Evolutionary conservation across 2,888 invertebrate species (phyloP).

Genomic region (Drosophila acutilabella): DNA sequence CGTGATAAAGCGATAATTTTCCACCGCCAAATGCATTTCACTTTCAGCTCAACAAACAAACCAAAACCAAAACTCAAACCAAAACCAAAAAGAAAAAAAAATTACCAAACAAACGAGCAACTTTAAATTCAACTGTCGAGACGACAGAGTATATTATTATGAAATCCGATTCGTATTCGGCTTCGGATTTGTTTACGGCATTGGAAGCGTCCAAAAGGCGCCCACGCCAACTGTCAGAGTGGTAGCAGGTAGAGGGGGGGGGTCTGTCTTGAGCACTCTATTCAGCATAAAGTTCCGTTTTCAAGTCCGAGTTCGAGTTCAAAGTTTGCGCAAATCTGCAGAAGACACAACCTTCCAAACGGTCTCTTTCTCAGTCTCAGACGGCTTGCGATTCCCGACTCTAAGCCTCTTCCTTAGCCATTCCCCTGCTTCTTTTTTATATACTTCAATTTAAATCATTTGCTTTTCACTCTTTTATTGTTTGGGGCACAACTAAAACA

Average conservation of each 20-base stretch:
- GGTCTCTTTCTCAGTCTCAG: background rate
- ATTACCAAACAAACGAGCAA: slow-evolving; percentile 30
- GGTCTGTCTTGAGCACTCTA: slow-evolving; percentile 13
- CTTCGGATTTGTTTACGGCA: slow-evolving; percentile 29
- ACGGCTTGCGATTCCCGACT: too few relatives aligned
- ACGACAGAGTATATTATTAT: slow-evolving; percentile 67
- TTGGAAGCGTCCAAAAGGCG: slow-evolving; percentile 55
- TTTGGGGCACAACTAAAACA: slow-evolving; percentile 42
- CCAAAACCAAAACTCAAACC: slow-evolving; percentile 32
- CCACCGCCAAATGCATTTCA: slow-evolving; percentile 70
- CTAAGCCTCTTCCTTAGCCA: background rate
- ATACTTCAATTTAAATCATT: slow-evolving; percentile 69
- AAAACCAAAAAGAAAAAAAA: slow-evolving; percentile 14
- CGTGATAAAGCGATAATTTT: slow-evolving; percentile 79
- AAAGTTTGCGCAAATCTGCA: slow-evolving; percentile 63
- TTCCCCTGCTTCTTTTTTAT: background rate
- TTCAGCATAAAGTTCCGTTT: slow-evolving; percentile 41
- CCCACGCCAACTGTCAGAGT: slow-evolving; percentile 62
- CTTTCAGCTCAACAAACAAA: slow-evolving; percentile 73
- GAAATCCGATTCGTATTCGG: slow-evolving; percentile 56
- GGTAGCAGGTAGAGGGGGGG: background rate
- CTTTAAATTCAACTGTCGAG: slow-evolving; percentile 39
- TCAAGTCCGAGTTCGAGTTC: slow-evolving; percentile 70
- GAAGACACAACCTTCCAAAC: background rate
- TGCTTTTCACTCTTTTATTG: slow-evolving; percentile 59